phyloP scores from a whole-genome alignment of 2,888 invertebrate genomes.

The Corbicula japonica region DNA sequence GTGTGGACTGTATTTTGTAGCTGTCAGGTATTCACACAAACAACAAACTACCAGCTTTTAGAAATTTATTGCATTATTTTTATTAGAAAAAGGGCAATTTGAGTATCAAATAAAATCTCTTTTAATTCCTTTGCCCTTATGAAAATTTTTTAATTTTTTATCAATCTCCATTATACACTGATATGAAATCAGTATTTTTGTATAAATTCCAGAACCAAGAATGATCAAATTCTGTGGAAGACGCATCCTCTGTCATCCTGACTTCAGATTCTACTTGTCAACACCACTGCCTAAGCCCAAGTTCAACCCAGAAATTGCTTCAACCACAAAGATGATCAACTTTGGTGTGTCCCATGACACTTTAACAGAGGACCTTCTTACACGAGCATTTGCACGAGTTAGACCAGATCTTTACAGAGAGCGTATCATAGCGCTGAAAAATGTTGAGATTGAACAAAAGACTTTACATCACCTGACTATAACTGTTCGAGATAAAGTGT shows the following conservation, averaged over 20 bases:
- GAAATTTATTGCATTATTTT: too few species aligned
- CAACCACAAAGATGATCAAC: slow-evolving; percentile 83
- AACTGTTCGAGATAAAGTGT: slow-evolving; percentile 76
- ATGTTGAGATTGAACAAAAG: slow-evolving; percentile 78
- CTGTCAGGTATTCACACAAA: too few species aligned
- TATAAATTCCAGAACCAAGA: slow-evolving; percentile 80
- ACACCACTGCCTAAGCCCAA: slow-evolving; percentile 80
- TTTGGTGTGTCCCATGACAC: slow-evolving; percentile 84
- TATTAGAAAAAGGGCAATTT: too few species aligned
- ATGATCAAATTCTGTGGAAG: slow-evolving; percentile 85
- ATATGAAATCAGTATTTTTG: too few species aligned
- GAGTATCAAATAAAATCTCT: too few species aligned
- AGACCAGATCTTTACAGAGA: slow-evolving; percentile 83
- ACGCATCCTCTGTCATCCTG: slow-evolving; percentile 84
- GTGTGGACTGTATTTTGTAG: too few species aligned
- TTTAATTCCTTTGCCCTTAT: too few species aligned
- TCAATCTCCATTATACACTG: too few species aligned
- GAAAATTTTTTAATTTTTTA: too few species aligned
- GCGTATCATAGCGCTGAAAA: slow-evolving; percentile 78
- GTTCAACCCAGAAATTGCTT: slow-evolving; percentile 82
- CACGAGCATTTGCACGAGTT: slow-evolving; percentile 82
- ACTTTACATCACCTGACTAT: slow-evolving; percentile 76
- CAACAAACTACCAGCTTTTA: too few species aligned
- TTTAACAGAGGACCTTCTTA: slow-evolving; percentile 83
- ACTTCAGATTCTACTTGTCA: slow-evolving; percentile 83